phyloP scores from a whole-genome alignment of 1,140 invertebrate species.

The Kradibia gibbosae region DNA sequence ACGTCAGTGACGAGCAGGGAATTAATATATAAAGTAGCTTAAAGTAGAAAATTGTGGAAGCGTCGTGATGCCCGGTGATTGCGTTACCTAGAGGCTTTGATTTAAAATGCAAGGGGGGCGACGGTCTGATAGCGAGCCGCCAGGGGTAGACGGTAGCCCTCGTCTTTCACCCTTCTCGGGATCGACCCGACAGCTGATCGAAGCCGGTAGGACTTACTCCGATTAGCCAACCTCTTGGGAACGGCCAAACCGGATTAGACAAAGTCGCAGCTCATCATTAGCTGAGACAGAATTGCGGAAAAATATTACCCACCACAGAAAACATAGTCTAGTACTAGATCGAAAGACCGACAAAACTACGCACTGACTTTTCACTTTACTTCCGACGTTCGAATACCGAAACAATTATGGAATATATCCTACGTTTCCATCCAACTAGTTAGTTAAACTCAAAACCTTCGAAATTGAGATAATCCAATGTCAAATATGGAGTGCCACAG shows the following conservation, averaged over 20 bases:
- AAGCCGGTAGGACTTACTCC: neutral
- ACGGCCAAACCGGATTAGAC: neutral
- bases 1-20: conserved; percentile 48
- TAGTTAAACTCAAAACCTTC: conserved; percentile 50
- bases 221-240: neutral
- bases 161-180: neutral
- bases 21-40: conserved; percentile 75
- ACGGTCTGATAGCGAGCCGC: conserved; percentile 58
- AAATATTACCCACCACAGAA: conserved; percentile 18
- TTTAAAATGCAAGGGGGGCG: conserved; percentile 73
- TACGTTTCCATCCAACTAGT: conserved; percentile 26
- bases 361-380: conserved; percentile 43
- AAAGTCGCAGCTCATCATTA: neutral
- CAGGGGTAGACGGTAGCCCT: neutral
- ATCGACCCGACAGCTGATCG: neutral
- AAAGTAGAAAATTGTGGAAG: conserved; percentile 75
- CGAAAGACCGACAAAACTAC: neutral
- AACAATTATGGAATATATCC: conserved; percentile 43
- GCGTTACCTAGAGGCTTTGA: conserved; percentile 74
- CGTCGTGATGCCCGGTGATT: conserved; percentile 74
- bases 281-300: neutral
- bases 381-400: conserved; percentile 9
- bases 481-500: conserved; percentile 35
- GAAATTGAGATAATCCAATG: conserved; percentile 48
- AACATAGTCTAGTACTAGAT: conserved; percentile 37